Conservation (phyloP, 1,140 invertebrate genomes). For the Zaprionus lachaisei region DNA sequence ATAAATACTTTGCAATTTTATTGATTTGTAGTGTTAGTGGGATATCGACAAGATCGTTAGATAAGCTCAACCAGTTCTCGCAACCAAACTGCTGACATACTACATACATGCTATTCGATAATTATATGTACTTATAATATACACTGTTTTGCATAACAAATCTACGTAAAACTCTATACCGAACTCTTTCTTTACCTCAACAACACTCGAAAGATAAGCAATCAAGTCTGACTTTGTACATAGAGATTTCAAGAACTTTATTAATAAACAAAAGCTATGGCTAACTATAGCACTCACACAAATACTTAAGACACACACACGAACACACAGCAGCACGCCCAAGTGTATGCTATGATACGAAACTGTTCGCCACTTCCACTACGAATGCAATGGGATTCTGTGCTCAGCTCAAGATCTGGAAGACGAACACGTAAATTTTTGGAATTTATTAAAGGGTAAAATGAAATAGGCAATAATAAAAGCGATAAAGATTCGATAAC, state of each 20-base stretch:
- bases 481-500: constrained; percentile 22
- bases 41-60: constrained; percentile 33
- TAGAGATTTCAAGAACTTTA: constrained; percentile 76
- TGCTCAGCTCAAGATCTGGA: constrained; percentile 19
- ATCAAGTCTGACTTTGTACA: constrained; percentile 82
- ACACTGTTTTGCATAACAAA: constrained; percentile 44
- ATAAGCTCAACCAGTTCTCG: constrained; percentile 24
- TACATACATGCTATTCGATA: constrained; percentile 6
- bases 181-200: constrained; percentile 77
- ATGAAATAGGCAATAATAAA: constrained; percentile 52
- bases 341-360: constrained; percentile 9
- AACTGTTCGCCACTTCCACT: not conserved
- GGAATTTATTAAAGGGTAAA: constrained; percentile 67
- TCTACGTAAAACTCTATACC: constrained; percentile 49
- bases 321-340: not conserved
- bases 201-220: constrained; percentile 72
- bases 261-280: constrained; percentile 32
- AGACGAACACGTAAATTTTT: constrained; percentile 53
- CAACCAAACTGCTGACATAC: constrained; percentile 23
- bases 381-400: not conserved
- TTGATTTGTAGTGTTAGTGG: constrained; percentile 22
- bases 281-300: constrained; percentile 28
- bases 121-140: constrained; percentile 8
- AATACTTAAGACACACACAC: constrained; percentile 12
- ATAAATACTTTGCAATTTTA: constrained; percentile 11